Percentiles rank a stretch among this genome's conserved stretches.
These are phyloP conservation scores for Ridgeia piscesae DNA, from an alignment of 1,140 invertebrate species.

Conservation along the genomic window DNA sequence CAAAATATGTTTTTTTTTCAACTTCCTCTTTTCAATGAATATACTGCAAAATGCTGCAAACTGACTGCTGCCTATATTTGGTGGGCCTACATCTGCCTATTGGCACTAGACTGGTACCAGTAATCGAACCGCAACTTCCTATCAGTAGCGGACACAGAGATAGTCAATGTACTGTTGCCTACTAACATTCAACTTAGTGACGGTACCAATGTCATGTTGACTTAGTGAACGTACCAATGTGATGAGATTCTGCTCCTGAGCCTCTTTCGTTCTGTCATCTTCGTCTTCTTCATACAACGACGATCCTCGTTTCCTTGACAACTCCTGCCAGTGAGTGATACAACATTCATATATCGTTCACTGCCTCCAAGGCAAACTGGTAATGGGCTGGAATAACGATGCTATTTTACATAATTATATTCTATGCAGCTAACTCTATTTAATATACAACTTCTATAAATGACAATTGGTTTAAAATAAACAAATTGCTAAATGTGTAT, in stretches of 20 bases:
- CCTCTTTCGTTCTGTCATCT: neutral
- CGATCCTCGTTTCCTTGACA: neutral
- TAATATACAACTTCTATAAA: neutral
- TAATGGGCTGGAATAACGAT: neutral
- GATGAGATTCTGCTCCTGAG: neutral
- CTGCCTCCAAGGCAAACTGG: neutral
- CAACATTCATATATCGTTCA: neutral
- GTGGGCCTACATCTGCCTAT: no score
- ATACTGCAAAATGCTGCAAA: no score
- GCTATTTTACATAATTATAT: neutral
- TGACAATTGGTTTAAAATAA: no score
- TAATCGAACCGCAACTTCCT: neutral
- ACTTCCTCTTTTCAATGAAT: no score
- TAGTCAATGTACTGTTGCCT: neutral
- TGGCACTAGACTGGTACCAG: no score
- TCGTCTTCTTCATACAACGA: neutral
- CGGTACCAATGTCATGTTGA: no score
- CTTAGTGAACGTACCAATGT: neutral
- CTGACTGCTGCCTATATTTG: no score
- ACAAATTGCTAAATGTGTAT: no score
- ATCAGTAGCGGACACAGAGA: neutral
- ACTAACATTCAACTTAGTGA: neutral
- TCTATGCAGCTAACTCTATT: neutral
- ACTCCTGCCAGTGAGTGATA: neutral
- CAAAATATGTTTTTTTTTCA: no score